Percentiles rank a stretch among this genome's conserved stretches.
phyloP scores from a whole-genome alignment of 2,888 invertebrate species.

The Erpobdella octoculata region DNA sequence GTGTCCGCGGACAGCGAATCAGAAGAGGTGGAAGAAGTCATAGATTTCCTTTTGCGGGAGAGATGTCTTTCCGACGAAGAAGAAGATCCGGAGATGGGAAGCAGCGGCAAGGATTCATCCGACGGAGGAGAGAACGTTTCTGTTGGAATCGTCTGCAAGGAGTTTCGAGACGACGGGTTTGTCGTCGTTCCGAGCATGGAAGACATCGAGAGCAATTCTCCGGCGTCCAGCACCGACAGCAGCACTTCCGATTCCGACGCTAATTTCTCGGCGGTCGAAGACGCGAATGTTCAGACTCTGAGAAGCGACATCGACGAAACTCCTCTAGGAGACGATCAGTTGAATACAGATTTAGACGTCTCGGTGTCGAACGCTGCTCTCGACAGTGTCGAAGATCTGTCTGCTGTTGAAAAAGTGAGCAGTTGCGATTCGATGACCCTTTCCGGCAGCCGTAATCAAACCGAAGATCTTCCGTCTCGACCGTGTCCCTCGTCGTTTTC shows the following conservation, averaged over 20 bases:
- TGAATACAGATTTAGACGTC: no score
- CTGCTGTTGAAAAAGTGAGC: no score
- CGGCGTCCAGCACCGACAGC: slow-evolving; percentile 7
- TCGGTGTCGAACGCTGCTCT: no score
- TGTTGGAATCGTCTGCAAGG: background rate
- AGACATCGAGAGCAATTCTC: slow-evolving; percentile 1
- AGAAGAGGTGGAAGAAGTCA: slow-evolving; percentile 1
- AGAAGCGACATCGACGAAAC: no score
- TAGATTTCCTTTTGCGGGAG: background rate
- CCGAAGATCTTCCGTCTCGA: no score
- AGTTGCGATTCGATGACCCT: no score
- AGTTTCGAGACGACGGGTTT: background rate
- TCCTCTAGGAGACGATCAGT: no score
- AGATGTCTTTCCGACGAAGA: background rate
- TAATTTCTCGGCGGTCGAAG: no score
- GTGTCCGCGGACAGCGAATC: background rate
- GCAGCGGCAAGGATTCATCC: background rate
- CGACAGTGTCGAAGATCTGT: no score
- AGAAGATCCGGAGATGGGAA: background rate
- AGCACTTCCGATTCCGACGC: background rate
- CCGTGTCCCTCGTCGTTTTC: no score
- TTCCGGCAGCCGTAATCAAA: no score
- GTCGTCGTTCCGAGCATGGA: background rate
- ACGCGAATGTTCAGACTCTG: no score
- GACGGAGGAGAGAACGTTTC: background rate